Evolutionary conservation across 1,140 invertebrate genomes (phyloP).

Genomic region (Zaprionus gabonicus): DNA sequence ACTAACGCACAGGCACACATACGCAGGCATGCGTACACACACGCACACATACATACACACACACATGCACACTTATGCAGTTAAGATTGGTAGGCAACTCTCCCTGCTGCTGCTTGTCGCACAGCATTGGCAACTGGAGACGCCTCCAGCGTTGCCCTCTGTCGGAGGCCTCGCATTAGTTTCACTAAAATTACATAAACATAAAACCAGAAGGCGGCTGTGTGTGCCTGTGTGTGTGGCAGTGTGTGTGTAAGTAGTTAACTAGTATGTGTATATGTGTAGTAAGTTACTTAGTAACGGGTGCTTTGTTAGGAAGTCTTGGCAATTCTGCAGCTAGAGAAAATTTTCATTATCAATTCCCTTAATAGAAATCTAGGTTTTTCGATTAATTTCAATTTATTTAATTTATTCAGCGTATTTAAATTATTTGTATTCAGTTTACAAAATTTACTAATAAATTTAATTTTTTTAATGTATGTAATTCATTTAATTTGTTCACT

Average conservation of each 20-base stretch:
- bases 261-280: conserved; percentile 6
- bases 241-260: conserved; percentile 16
- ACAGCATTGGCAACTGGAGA: conserved; percentile 11
- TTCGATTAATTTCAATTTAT: too few species aligned
- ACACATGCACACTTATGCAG: background rate
- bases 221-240: conserved; percentile 12
- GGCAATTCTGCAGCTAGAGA: conserved; percentile 2
- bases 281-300: conserved; percentile 20
- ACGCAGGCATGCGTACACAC: too few species aligned
- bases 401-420: too few species aligned
- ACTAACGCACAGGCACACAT: conserved; percentile 51
- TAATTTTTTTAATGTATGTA: too few species aligned
- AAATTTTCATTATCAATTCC: background rate
- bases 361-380: background rate
- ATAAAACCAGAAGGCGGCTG: conserved; percentile 17
- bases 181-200: conserved; percentile 32
- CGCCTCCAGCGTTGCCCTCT: conserved; percentile 13
- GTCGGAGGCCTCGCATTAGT: conserved; percentile 32
- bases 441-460: too few species aligned
- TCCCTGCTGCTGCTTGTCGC: background rate
- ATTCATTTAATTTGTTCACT: too few species aligned
- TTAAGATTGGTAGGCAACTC: conserved; percentile 1
- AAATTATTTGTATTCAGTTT: too few species aligned
- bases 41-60: background rate
- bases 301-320: conserved; percentile 8